Base-by-base conservation (phyloP, 2,113 vertebrate species). In the Cairina moschata region DNA sequence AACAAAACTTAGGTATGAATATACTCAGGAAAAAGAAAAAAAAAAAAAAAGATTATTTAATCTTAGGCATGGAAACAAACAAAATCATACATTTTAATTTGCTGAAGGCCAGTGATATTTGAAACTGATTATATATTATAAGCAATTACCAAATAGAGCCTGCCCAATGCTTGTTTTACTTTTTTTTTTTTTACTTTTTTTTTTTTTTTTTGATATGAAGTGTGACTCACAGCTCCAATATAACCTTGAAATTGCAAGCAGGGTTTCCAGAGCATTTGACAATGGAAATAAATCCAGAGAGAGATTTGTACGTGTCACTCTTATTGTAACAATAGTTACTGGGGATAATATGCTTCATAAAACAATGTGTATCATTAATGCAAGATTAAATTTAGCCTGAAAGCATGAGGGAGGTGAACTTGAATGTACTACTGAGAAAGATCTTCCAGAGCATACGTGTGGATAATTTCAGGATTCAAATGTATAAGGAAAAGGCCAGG, bases 131-230 rank as follows among this genome's bases (percentile, higher is more conserved):
- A 69, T 93, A 97, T 91, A 94, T 91, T 85, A 93, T 76, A 83
- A 80, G 34, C 46, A 91, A 90, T 94, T 93, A 88, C 75, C 18
- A 90, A 92, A 77, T 50, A 92, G 48, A 86, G 26, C 34, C 63
- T 85, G 31, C 32, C 58, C 74, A 96, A 17, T 65, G 75, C 58
- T 59, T 60, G 88, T 91, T 95, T 95, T 95, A 95, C 58, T 76
- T 93, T 93, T 91, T 90, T 91, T 95, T 90, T 90, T 90, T 96
- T 90, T 88, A 90, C 34, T 94, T 95, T 95, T 96, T 58, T 75
- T 93, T 93, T 89, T 90, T 91, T 96, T 90, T 90, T 91, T 34
- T 44, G 42, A 91, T 93, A 76, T 60, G 11, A 40, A 90, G 21
- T 90, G 36, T 94, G 82, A 85, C 75, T 96, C 83, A 44, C 29